Base-by-base conservation (phyloP, 2,888 invertebrate genomes). In the Apotomis turbidana region DNA sequence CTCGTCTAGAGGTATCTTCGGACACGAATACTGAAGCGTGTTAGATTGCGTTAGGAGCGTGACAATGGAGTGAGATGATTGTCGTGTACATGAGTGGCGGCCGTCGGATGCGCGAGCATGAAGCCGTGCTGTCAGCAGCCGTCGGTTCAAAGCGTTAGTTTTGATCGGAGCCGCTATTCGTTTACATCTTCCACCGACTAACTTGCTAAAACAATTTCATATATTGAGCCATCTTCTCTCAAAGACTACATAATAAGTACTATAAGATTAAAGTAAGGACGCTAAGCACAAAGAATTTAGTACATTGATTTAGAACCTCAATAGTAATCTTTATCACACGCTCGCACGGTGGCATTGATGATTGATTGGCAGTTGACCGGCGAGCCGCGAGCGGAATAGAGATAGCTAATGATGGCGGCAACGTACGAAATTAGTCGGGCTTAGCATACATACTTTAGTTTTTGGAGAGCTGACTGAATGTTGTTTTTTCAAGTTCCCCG, bases 71-170 rank as follows among this genome's bases (percentile, higher is more conserved):
- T 67, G 81, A 76, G 76, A 76, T 78, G 75, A 75, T 76, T n/a
- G 70, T 73, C 64, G 66, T 62, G 71, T 75, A 74, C 57, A 57
- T 76, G 71, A 70, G 75, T 71, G 68, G 36, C 76, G 74, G 74
- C 71, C 68, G 72, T 57, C 55, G 70, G 76, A 81, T 79, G 86
- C 85, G 80, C 85, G 87, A 82, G 85, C 86, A 76, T 69, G 74
- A 87, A 89, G 90, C 90, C 89, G 89, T 87, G 90, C 89, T 82
- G 83, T 82, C 85, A 83, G 83, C 87, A 82, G 85, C 83, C 83
- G 86, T 81, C 81, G 86, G 78, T 81, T 80, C 78, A 76, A 91
- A 91, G 91, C 91, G 87, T 91, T 92, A 89, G 91, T 89, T 82
- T 76, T 76, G 81, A 62, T 71, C 83, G 80, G 81, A 77, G 70